A percentile compares a stretch with the other conserved stretches of the same genome.
Conservation (phyloP, 2,797 vertebrate species). For the Arnoldichthys spilopterus region DNA sequence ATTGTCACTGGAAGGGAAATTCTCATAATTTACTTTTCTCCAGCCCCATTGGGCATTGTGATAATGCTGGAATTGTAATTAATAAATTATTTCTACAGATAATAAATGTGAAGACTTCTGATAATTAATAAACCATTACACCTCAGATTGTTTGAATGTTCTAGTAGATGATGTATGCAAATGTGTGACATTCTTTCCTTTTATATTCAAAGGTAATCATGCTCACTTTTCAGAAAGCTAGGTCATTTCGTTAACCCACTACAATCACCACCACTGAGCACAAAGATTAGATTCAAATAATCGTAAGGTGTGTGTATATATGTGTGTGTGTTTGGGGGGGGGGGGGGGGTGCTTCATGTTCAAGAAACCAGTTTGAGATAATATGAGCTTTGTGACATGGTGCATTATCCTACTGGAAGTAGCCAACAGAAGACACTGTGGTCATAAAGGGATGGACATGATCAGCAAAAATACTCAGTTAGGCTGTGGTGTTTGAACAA, state of each 20-base stretch:
- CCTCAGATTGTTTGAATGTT: background rate
- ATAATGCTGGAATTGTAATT: background rate
- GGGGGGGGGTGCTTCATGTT: no score
- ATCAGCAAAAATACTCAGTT: no score
- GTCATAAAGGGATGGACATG: no score
- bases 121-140: background rate
- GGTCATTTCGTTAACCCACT: background rate
- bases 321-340: constrained; percentile 66
- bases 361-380: no score
- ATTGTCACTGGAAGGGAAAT: background rate
- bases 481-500: no score
- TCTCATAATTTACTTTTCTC: background rate
- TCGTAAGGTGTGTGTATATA: constrained; percentile 80
- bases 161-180: background rate
- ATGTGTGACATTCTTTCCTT: background rate
- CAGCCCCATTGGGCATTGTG: background rate
- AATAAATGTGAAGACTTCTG: background rate
- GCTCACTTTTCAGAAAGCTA: constrained; percentile 2
- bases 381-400: no score
- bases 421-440: no score
- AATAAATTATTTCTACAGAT: background rate
- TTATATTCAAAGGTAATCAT: constrained; percentile 3
- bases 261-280: background rate
- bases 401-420: no score
- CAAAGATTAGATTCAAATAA: background rate